Evolutionary conservation across 2,113 vertebrate genomes (phyloP).

Genomic region (Myiozetetes cayanensis): DNA sequence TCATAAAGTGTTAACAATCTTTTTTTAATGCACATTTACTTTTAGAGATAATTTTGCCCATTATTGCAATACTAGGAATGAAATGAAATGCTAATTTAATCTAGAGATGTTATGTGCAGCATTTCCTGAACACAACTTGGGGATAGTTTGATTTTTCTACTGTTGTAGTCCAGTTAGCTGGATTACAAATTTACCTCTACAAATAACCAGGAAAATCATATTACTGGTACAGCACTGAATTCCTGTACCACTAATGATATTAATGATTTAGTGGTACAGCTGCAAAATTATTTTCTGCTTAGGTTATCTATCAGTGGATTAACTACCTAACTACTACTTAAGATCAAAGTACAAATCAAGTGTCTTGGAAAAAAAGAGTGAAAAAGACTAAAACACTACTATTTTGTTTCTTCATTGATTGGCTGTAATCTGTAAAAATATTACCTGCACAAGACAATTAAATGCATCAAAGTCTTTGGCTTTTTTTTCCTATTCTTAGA

Average conservation of each 20-base stretch:
- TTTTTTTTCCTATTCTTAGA: neutral
- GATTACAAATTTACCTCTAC: neutral
- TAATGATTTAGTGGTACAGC: neutral
- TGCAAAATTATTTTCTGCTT: neutral
- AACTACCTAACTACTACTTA: neutral
- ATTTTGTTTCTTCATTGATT: neutral
- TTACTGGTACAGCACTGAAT: neutral
- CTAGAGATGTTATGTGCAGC: neutral
- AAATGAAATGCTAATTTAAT: constrained; percentile 22
- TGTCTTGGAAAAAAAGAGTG: neutral
- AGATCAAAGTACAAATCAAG: neutral
- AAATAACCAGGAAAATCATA: neutral
- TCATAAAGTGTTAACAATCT: neutral
- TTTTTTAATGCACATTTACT: neutral
- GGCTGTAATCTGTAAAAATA: neutral
- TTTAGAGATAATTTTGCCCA: neutral
- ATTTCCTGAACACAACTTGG: constrained; percentile 21
- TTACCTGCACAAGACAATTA: neutral
- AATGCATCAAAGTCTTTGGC: neutral
- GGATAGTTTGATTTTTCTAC: constrained; percentile 31
- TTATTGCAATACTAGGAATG: neutral
- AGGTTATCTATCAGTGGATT: neutral
- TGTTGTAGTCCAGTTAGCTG: neutral
- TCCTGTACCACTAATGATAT: neutral
- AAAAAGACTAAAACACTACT: neutral